Evolutionary conservation across 2,797 vertebrate genomes (phyloP).

Genomic region (Balearica regulorum): DNA sequence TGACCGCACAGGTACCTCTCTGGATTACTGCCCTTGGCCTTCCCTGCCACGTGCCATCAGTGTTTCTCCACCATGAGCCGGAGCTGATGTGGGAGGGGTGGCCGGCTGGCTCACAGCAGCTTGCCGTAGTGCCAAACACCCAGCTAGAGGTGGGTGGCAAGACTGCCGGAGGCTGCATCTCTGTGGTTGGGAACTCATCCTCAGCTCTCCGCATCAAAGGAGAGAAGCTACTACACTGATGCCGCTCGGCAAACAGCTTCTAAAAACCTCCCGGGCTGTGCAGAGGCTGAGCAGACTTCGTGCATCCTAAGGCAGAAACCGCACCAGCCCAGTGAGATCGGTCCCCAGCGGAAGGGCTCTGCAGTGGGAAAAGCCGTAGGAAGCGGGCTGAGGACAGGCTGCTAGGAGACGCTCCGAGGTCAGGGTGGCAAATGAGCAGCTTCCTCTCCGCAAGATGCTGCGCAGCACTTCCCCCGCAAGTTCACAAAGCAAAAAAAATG

Average conservation of each 20-base stretch:
- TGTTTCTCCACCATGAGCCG: neutral
- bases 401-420: neutral
- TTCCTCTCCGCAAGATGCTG: neutral
- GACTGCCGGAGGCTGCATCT: neutral
- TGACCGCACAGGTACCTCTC: neutral
- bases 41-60: neutral
- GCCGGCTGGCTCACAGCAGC: neutral
- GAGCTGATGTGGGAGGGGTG: neutral
- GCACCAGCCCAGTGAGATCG: neutral
- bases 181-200: neutral
- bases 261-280: accelerated
- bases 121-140: neutral
- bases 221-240: neutral
- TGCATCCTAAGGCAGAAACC: neutral
- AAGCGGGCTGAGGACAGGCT: neutral
- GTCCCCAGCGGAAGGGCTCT: neutral
- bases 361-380: conserved; percentile 25
- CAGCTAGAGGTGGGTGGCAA: neutral
- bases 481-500: neutral
- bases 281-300: neutral
- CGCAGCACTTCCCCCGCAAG: neutral
- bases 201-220: neutral
- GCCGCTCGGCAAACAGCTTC: neutral
- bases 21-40: neutral
- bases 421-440: neutral